phyloP scores from a whole-genome alignment of 2,797 vertebrate species.

The Sebastes hopkinsi region DNA sequence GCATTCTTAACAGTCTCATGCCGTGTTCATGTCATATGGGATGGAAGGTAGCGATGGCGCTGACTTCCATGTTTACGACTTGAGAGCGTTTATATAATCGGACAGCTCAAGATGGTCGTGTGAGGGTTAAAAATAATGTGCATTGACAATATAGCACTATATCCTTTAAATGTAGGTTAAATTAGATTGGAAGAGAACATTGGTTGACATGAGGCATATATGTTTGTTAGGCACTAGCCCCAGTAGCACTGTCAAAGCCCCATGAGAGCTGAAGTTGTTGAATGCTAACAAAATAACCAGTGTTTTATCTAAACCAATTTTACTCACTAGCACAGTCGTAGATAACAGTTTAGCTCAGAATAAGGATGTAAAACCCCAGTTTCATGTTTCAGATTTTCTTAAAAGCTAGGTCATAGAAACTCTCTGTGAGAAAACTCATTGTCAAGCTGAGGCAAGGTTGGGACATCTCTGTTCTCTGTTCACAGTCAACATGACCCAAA shows the following conservation, averaged over 20 bases:
- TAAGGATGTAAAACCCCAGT: background rate
- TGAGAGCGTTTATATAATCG: background rate
- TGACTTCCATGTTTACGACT: background rate
- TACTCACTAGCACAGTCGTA: background rate
- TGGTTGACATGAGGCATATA: background rate
- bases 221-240: background rate
- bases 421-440: background rate
- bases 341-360: background rate
- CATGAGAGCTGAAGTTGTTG: background rate
- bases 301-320: background rate
- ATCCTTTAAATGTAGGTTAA: background rate
- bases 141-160: background rate
- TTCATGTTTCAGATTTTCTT: background rate
- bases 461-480: background rate
- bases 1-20: background rate
- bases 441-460: background rate
- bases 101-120: background rate
- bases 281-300: background rate
- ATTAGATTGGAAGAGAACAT: background rate
- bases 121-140: background rate
- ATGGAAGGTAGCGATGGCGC: background rate
- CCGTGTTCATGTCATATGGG: background rate
- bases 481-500: slow-evolving; percentile 26
- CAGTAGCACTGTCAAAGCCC: background rate
- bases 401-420: background rate